phyloP scores from a whole-genome alignment of 2,113 vertebrate species.

The Falcunculus frontatus region DNA sequence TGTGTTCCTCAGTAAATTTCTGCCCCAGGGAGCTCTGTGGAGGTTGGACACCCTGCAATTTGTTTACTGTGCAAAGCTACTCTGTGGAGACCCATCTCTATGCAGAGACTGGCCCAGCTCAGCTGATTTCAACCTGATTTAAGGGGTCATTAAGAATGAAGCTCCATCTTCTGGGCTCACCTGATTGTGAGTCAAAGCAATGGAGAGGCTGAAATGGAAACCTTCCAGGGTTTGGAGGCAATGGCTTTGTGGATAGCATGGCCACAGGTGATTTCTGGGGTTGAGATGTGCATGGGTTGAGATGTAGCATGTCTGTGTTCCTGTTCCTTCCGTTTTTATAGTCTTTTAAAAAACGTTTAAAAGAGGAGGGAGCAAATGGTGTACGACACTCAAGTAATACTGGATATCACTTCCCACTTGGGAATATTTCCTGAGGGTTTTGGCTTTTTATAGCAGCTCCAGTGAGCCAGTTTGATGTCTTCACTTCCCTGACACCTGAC shows the following conservation, averaged over 20 bases:
- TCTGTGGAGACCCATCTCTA: rapidly evolving
- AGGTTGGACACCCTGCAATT: background rate
- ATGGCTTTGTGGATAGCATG: rapidly evolving
- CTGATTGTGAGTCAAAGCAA: background rate
- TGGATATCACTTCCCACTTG: background rate
- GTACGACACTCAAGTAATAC: background rate
- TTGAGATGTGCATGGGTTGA: background rate
- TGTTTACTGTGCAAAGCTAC: background rate
- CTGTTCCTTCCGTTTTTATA: background rate
- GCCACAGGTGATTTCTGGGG: background rate
- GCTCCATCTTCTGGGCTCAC: background rate
- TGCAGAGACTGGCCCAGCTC: background rate
- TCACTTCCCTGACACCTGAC: background rate
- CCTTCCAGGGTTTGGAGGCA: rapidly evolving
- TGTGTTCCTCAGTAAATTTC: background rate
- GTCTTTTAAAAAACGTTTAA: background rate
- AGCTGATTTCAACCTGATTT: background rate
- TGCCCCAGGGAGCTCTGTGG: background rate
- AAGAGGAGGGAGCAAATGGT: background rate
- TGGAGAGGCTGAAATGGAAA: background rate
- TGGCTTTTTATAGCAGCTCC: background rate
- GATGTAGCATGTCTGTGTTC: background rate
- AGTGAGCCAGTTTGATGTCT: background rate
- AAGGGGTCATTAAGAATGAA: background rate
- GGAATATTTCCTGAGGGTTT: background rate